phyloP scores from a whole-genome alignment of 2,888 invertebrate species.

The Galeopsomyia nigrocyanea region DNA sequence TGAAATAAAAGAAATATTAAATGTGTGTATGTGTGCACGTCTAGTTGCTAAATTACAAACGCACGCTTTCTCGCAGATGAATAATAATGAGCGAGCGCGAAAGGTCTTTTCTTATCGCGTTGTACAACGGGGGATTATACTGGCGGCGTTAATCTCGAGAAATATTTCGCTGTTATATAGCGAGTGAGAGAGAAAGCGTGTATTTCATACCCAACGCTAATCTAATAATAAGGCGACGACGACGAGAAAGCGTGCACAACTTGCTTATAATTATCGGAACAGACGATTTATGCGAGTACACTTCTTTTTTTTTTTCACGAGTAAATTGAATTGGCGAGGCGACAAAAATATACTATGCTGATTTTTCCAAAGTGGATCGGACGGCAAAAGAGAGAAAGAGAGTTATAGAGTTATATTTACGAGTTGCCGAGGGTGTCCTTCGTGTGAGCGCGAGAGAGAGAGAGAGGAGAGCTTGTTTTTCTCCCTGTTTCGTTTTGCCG shows the following conservation, averaged over 20 bases:
- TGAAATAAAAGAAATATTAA: too few species aligned
- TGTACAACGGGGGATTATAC: neutral
- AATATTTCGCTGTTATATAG: conserved; percentile 61
- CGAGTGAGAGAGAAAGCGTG: conserved; percentile 5
- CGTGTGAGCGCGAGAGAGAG: too few species aligned
- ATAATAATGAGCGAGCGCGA: conserved; percentile 28
- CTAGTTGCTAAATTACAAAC: conserved; percentile 23
- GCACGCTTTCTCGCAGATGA: conserved; percentile 27
- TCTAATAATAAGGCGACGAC: conserved; percentile 48
- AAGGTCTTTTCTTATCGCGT: conserved; percentile 33
- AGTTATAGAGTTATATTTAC: neutral
- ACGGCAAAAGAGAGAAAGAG: conserved; percentile 3
- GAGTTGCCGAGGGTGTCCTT: conserved; percentile 58
- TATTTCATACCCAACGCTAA: conserved; percentile 43
- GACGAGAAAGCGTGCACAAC: conserved; percentile 22
- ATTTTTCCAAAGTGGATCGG: conserved; percentile 3
- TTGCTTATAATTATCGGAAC: neutral
- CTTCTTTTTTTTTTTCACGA: neutral
- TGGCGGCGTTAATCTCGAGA: conserved; percentile 62
- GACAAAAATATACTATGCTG: conserved; percentile 8
- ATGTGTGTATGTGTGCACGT: neutral
- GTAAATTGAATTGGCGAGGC: neutral
- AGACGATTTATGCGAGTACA: neutral
- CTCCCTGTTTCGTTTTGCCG: conserved; percentile 35
- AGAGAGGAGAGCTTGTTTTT: neutral